Evolutionary conservation across 2,888 invertebrate species (phyloP), one percentile per base, ranked within the genome.

Genomic region (Fragum fragum): DNA sequence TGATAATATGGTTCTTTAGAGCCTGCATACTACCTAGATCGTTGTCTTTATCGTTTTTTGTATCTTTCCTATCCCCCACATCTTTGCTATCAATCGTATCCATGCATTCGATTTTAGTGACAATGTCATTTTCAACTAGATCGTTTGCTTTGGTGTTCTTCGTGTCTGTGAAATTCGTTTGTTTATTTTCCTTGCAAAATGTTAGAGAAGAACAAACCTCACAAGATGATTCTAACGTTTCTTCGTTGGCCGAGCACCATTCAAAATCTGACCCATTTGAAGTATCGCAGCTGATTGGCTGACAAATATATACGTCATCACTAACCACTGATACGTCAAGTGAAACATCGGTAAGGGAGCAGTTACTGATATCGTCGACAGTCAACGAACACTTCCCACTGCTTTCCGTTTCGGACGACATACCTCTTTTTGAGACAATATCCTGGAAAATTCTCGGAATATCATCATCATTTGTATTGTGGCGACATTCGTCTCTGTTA

Each of bases 361-460:
- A 36, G 32, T 36, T 36, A 47, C 47, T 47, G 16, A 47, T 16
- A n/a, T 47, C 47, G n/a, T 14, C 47, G n/a, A 14, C n/a, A 18
- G 47, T 9, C 47, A 47, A 47, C 14, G 47, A 47, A 47, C 47
- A 47, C 16, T 14, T 47, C 14, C 47, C 47, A 9, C 5, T 9
- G 16, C 47, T 47, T 3, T 18, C n/a, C 47, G 47, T 47, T 16
- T 47, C 47, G 7, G 47, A 47, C 5, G 47, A 14, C 5, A 18
- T n/a, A 16, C 3, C 2, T 16, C 47, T 47, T 47, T n/a, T 47
- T 18, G 47, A 47, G 16, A 47, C 47, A 28, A 32, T n/a, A 36
- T 32, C 66, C 2, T 23, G 66, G 18, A 66, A 66, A 36, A 66
- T 66, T 26, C 66, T 28, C 26, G 66, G 66, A 26, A 66, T 9